Conservation (phyloP, 2,888 invertebrate species). For the Pammene aurita region DNA sequence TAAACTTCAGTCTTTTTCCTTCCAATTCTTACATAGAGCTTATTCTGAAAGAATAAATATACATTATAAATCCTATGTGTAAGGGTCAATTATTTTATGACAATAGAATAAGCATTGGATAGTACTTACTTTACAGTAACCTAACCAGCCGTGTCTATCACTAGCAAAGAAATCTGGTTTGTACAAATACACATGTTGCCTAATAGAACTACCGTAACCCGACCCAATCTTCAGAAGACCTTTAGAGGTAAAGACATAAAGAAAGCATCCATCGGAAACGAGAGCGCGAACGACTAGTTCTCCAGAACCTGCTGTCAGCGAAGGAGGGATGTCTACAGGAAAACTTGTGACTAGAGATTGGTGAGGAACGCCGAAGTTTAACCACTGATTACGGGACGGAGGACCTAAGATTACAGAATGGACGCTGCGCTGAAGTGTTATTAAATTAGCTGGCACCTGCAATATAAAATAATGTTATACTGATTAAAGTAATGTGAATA, state of each 20-base stretch:
- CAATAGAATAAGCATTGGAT: background rate
- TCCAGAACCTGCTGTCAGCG: constrained; percentile 61
- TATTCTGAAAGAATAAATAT: constrained; percentile 83
- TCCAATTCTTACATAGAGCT: constrained; percentile 89
- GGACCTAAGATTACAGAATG: constrained; percentile 94
- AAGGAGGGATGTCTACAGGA: constrained; percentile 74
- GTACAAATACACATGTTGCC: constrained; percentile 93
- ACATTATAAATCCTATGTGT: background rate
- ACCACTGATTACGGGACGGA: constrained; percentile 93
- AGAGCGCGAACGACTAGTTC: constrained; percentile 84
- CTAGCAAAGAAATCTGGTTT: constrained; percentile 91
- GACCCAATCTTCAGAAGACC: constrained; percentile 97
- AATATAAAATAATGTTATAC: constrained; percentile 46
- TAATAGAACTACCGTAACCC: constrained; percentile 95
- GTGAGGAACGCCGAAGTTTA: constrained; percentile 92
- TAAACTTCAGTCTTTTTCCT: constrained; percentile 76
- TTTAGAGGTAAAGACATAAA: constrained; percentile 93
- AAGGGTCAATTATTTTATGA: no score
- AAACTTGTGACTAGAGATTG: constrained; percentile 88
- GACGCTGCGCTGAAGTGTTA: constrained; percentile 93
- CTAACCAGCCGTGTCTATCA: constrained; percentile 92
- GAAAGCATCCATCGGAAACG: constrained; percentile 94
- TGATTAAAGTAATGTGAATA: background rate
- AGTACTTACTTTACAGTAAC: constrained; percentile 88
- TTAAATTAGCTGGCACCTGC: constrained; percentile 92